Conservation (phyloP, 2,113 vertebrate species). For the Ageneiosus marmoratus region DNA sequence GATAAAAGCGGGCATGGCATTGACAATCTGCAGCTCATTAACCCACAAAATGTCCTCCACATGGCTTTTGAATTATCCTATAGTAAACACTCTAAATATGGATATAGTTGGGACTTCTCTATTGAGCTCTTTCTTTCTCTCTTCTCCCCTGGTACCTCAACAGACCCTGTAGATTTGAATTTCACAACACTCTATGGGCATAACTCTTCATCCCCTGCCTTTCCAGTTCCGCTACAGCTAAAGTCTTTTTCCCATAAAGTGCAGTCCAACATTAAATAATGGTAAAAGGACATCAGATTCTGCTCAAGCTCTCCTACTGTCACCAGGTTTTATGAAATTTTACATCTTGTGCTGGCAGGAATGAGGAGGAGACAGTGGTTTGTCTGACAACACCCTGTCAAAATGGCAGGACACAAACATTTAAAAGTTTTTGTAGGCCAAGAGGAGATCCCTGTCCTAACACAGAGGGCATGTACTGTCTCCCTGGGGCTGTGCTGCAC, state of each 20-base stretch:
- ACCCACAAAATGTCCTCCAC: constrained; percentile 34
- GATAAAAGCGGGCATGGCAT: constrained; percentile 4
- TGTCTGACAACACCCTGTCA: constrained; percentile 40
- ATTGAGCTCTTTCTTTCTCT: constrained; percentile 35
- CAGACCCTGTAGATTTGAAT: background rate
- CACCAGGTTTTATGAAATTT: constrained; percentile 34
- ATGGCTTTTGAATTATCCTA: constrained; percentile 30
- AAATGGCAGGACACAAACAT: constrained; percentile 37
- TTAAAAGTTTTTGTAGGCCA: constrained; percentile 45
- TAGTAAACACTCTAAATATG: constrained; percentile 13
- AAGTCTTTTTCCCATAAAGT: constrained; percentile 5
- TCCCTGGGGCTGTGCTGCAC: constrained; percentile 30
- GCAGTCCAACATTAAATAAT: constrained; percentile 28
- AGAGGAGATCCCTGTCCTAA: constrained; percentile 34
- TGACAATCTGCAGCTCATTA: constrained; percentile 20
- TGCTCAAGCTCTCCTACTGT: constrained; percentile 4
- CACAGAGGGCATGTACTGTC: constrained; percentile 39
- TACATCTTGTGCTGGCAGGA: constrained; percentile 38
- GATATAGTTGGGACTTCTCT: background rate
- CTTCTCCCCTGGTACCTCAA: background rate
- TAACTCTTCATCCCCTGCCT: background rate
- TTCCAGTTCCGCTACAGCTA: background rate
- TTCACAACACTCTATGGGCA: constrained; percentile 13
- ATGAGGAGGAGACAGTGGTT: constrained; percentile 13
- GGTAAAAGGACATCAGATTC: background rate